Evolutionary conservation across 2,888 invertebrate species (phyloP).

Genomic region (Choristoneura rosaceana): DNA sequence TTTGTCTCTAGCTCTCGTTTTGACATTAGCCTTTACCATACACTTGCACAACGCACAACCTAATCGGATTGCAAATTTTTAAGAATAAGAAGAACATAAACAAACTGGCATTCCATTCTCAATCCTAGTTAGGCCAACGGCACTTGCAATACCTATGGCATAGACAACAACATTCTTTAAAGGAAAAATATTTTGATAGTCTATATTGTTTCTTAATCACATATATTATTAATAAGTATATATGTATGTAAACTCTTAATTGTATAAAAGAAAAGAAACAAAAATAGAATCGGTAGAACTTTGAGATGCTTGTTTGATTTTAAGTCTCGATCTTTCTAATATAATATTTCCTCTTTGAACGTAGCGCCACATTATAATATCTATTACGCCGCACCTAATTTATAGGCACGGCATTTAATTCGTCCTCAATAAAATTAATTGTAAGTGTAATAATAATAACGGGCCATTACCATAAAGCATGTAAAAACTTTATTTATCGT

Average conservation of each 20-base stretch:
- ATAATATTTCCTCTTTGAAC: slow-evolving; percentile 12
- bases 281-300: too few species aligned
- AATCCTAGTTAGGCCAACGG: too few species aligned
- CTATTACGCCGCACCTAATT: slow-evolving; percentile 15
- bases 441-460: slow-evolving; percentile 34
- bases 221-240: not conserved
- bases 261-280: too few species aligned
- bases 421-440: slow-evolving; percentile 35
- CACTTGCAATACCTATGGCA: too few species aligned
- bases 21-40: not conserved
- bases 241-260: too few species aligned
- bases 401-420: slow-evolving; percentile 26
- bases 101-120: too few species aligned
- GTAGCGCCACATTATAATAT: slow-evolving; percentile 8
- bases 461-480: slow-evolving; percentile 33
- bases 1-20: not conserved
- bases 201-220: too few species aligned
- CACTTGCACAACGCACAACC: too few species aligned
- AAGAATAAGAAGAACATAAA: too few species aligned
- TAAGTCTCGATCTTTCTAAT: slow-evolving; percentile 1
- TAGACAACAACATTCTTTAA: too few species aligned
- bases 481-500: slow-evolving; percentile 37
- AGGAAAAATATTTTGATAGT: too few species aligned
- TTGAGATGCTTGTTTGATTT: not conserved
- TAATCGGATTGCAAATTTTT: too few species aligned